Evolutionary conservation across 1,140 invertebrate species (phyloP), one percentile per base, ranked within the genome.

Genomic region (Philotrypesis tridentata): DNA sequence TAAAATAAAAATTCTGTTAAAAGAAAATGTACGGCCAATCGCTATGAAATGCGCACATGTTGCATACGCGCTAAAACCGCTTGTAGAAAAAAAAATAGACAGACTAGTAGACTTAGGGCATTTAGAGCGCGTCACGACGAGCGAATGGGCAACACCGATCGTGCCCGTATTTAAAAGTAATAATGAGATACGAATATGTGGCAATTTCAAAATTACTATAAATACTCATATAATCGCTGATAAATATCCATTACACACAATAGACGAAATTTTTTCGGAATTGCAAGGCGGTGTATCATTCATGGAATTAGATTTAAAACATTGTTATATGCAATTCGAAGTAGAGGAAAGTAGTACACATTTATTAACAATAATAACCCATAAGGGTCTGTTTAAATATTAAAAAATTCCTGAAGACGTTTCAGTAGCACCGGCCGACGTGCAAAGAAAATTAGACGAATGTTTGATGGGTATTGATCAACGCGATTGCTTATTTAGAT

Each of bases 401-500:
- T 73, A 12, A 27, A 80, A 73, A 65, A 72, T 76, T 11, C 43
- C 43, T 5, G 60, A 76, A 37, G 74, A 60, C 1, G 60, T 76
- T 5, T 25, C 74, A 14, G 17, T 5, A 2, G 43, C 31, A 31
- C 43, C 90, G 25, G 89, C 88, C n/a, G 90, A 89, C 72, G 92
- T 92, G 82, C 91, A 92, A 83, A 81, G 85, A 37, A 87, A 87
- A 12, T 92, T 93, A 75, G 88, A 92, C 77, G 72, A 87, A 9
- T 71, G 89, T 40, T 74, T 92, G 33, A 11, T 80, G 27, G 88
- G 85, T 8, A 84, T 83, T 74, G 87, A 76, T 31, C 71, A 71
- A 21, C n/a, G 82, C 84, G 17, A 79, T 77, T 3, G 84, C 80
- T 0, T 85, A 84, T 31, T 23, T 80, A 2, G 82, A 85, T 29